Base-by-base conservation (phyloP, 2,888 invertebrate genomes). In the Ennomos fuscantarius region DNA sequence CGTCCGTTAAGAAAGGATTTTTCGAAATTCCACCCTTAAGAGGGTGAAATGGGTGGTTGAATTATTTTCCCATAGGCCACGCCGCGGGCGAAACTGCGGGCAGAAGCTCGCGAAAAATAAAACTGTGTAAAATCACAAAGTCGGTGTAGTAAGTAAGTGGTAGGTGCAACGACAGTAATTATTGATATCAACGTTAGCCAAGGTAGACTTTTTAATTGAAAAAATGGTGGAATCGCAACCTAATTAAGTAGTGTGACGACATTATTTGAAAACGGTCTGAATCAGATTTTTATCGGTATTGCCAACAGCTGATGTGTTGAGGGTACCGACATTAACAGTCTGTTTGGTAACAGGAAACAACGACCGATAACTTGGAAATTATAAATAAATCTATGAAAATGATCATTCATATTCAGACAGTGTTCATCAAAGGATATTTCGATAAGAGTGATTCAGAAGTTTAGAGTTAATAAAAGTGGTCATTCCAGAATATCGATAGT, bases 291-390 rank as follows among this genome's bases (percentile, higher is more conserved):
- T 62, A 67, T 66, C 61, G 37, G 45, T 35, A 41, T 63, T 66
- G 57, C 46, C 53, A 52, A 48, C 49, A 60, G 40, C 51, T 15
- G 54, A 61, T 49, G 53, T 51, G 12, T 42, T 55, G 2, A 24
- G 24, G 24, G 24, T 24, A 24, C 24, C 24, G 24, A 24, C 24
- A 52, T 44, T 45, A 55, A 34, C 42, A 32, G 47, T 55, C 32
- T 31, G 55, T 62, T 62, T 64, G 34, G 63, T 50, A 63, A 67
- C 61, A 62, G 60, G 65, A 63, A 65, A 62, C 63, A 58, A 62
- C 50, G 66, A 48, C 63, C 52, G 66, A 67, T 67, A 63, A 39
- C 13, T 57, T 39, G 32, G 40, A 43, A 43, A 48, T 58, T 48
- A 54, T 61, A 45, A 60, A 52, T 56, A 39, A 48, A 13, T 36